A percentile compares a stretch with the other conserved stretches of the same genome.
Evolutionary conservation across 2,113 vertebrate species (phyloP).

Genomic region (Agapornis roseicollis): DNA sequence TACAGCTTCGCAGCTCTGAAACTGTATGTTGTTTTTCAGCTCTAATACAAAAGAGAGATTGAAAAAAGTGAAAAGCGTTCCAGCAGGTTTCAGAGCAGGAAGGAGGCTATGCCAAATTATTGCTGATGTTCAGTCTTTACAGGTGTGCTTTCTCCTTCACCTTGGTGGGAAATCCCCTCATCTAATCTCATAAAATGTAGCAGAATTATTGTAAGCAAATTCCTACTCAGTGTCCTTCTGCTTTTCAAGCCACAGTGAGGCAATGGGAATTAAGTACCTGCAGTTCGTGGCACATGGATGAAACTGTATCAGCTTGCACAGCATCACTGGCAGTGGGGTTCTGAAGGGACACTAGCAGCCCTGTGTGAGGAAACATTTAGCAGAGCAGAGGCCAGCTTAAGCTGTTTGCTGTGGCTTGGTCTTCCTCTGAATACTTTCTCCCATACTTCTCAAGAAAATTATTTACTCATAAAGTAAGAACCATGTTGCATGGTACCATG

Average conservation of each 20-base stretch:
- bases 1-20: constrained; percentile 57
- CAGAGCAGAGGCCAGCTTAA: background rate
- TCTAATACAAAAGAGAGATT: constrained; percentile 58
- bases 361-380: background rate
- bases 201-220: background rate
- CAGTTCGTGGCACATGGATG: background rate
- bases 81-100: constrained; percentile 73
- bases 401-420: background rate
- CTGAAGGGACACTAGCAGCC: background rate
- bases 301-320: background rate
- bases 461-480: background rate
- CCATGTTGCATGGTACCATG: background rate
- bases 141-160: constrained; percentile 66
- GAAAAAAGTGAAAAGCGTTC: constrained; percentile 60
- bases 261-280: background rate
- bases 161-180: constrained; percentile 68
- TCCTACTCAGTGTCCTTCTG: background rate
- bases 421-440: background rate
- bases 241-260: background rate
- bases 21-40: constrained; percentile 57
- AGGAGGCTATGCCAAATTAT: constrained; percentile 72
- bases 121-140: constrained; percentile 55
- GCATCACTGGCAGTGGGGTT: background rate
- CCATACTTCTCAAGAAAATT: background rate
- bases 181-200: constrained; percentile 4